phyloP scores from a whole-genome alignment of 1,140 invertebrate genomes.

The Magallana angulata region DNA sequence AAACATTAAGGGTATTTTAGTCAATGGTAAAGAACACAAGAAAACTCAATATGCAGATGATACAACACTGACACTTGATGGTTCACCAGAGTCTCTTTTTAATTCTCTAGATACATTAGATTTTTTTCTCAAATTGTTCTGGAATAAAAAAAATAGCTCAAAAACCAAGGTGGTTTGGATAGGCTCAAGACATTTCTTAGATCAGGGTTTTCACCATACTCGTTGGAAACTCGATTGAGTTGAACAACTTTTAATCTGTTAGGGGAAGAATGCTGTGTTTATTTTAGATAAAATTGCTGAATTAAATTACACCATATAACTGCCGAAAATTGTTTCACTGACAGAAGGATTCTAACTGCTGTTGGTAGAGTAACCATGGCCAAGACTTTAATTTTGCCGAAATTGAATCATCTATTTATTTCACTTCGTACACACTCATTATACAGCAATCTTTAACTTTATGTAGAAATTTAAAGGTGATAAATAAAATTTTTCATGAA shows the following conservation, averaged over 20 bases:
- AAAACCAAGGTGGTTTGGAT: constrained; percentile 40
- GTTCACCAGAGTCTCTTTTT: constrained; percentile 41
- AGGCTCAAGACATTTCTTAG: constrained; percentile 11
- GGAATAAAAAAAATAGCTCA: constrained; percentile 42
- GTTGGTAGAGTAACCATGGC: constrained; percentile 45
- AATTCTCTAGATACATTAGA: constrained; percentile 27
- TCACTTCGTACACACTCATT: constrained; percentile 14
- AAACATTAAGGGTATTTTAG: constrained; percentile 47
- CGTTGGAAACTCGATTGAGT: constrained; percentile 39
- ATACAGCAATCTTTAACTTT: constrained; percentile 40
- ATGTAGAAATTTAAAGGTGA: constrained; percentile 25
- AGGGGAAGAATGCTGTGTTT: constrained; percentile 27
- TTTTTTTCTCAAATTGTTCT: constrained; percentile 34
- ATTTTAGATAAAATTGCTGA: constrained; percentile 33
- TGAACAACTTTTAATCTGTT: constrained; percentile 21
- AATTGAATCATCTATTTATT: constrained; percentile 49
- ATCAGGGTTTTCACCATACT: background rate
- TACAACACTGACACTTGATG: constrained; percentile 46
- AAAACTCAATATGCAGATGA: constrained; percentile 53
- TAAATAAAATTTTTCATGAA: constrained; percentile 43
- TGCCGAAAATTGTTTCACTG: constrained; percentile 26
- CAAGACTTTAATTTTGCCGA: constrained; percentile 39
- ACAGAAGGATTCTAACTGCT: constrained; percentile 42
- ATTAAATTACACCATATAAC: constrained; percentile 20
- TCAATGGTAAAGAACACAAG: constrained; percentile 35